These are phyloP conservation scores for Linyphia triangularis DNA, from an alignment of 2,888 invertebrate genomes.

Conservation along the genomic window DNA sequence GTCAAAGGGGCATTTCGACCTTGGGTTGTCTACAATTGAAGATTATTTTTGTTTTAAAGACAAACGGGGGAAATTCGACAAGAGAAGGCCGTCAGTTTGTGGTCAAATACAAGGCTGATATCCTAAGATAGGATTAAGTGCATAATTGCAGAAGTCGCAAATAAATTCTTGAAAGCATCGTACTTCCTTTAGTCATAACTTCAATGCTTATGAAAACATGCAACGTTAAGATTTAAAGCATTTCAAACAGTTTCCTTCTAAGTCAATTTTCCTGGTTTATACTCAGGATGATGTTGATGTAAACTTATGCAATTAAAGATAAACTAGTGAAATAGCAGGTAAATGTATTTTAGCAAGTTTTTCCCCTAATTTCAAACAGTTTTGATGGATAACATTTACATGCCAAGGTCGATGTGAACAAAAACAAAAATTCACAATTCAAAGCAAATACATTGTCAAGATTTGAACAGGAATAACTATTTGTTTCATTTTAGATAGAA, in stretches of 20 bases:
- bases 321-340: neutral
- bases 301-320: slow-evolving; percentile 17
- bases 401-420: neutral
- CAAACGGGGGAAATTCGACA: neutral
- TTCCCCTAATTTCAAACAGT: neutral
- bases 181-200: neutral
- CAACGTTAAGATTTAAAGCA: neutral
- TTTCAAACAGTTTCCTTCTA: neutral
- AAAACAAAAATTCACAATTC: too few species aligned
- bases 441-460: too few species aligned
- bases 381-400: neutral
- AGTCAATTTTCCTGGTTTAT: slow-evolving; percentile 4
- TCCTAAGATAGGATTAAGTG: neutral
- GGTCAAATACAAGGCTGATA: neutral
- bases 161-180: neutral
- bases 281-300: slow-evolving; percentile 8
- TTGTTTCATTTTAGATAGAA: too few species aligned
- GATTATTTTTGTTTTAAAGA: neutral
- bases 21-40: neutral
- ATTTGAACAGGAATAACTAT: too few species aligned
- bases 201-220: neutral
- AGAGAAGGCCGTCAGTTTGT: neutral
- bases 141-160: neutral
- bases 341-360: neutral
- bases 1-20: neutral